Evolutionary conservation across 2,113 vertebrate genomes (phyloP).

Genomic region (Triplophysa tibetana): DNA sequence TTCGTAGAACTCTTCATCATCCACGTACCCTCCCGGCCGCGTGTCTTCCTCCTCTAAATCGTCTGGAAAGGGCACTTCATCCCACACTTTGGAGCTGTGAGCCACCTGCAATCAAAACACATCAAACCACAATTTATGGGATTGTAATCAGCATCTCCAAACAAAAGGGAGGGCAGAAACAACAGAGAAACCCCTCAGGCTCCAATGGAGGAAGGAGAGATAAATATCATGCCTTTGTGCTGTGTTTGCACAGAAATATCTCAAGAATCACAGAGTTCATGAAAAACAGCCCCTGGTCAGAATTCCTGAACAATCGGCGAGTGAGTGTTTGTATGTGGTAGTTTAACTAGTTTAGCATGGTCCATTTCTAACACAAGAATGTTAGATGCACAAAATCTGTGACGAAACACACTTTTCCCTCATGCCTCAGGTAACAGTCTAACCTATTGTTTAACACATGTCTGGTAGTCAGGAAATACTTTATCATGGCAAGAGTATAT

Average conservation of each 20-base stretch:
- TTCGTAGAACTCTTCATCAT: slow-evolving; percentile 77
- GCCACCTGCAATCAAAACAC: slow-evolving; percentile 68
- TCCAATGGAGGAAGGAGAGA: slow-evolving; percentile 5
- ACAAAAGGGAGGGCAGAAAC: not conserved
- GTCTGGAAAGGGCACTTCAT: slow-evolving; percentile 73
- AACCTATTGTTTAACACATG: not conserved
- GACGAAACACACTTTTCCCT: not conserved
- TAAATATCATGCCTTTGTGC: not conserved
- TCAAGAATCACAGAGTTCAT: not conserved
- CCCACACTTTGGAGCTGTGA: slow-evolving; percentile 77
- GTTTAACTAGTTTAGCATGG: too few species aligned
- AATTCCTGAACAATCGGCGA: not conserved
- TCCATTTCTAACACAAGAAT: too few species aligned
- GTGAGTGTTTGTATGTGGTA: not conserved
- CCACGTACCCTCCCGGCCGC: slow-evolving; percentile 62
- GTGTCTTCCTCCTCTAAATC: slow-evolving; percentile 68
- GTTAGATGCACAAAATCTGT: not conserved
- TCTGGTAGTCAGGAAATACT: slow-evolving; percentile 42
- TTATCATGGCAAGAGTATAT: slow-evolving; percentile 57
- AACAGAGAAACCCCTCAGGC: not conserved
- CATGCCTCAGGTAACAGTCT: not conserved
- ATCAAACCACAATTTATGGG: slow-evolving; percentile 56
- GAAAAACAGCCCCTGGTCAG: not conserved
- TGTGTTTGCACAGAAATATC: slow-evolving; percentile 5
- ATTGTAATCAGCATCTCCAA: slow-evolving; percentile 53